Base-by-base conservation (phyloP, 2,797 vertebrate species). In the Spondyliosoma cantharus region DNA sequence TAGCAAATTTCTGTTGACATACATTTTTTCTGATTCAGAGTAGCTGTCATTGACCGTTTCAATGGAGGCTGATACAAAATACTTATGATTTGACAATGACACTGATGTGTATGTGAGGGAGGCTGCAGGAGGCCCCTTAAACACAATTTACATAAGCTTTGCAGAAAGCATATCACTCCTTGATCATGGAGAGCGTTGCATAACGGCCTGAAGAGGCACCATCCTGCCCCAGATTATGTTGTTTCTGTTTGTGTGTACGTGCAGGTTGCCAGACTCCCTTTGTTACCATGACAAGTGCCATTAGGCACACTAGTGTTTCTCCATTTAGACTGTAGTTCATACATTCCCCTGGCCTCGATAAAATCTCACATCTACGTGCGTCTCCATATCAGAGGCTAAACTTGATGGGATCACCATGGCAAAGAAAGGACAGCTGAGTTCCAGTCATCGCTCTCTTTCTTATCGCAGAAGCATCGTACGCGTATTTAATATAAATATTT, bases 201-300 rank as follows among this genome's bases (percentile, higher is more conserved):
- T 84, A 89, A 90, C 76, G 1, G 2, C 29, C 70, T 24, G 14
- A 61, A 49, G 75, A 82, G 76, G 84, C 83, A 77, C 80, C 85
- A n/a, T 87, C 60, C 81, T 86, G 73, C 61, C 74, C 78, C 48
- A 71, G 82, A 89, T 87, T 0, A 11, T 24, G 60, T 58, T 89
- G 77, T 83, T 87, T 88, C 76, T 90, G 86, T 91, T 85, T 89
- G 83, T 90, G 87, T 89, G 88, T 94, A 89, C 78, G 83, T 92
- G 91, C 91, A 91, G 78, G 80, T 92, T 78, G 74, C 84, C 88
- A 88, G 77, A 54, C 81, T 76, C 74, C 70, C 70, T 45, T 68
- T 71, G 79, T 90, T 82, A 73, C 81, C 80, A 82, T 84, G 57
- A 81, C 69, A 77, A 87, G 71, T 84, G 62, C 54, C 89, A 85